Evolutionary conservation across 2,888 invertebrate genomes (phyloP), one percentile per base, ranked within the genome.

Genomic region (Sarcophaga rosellei): DNA sequence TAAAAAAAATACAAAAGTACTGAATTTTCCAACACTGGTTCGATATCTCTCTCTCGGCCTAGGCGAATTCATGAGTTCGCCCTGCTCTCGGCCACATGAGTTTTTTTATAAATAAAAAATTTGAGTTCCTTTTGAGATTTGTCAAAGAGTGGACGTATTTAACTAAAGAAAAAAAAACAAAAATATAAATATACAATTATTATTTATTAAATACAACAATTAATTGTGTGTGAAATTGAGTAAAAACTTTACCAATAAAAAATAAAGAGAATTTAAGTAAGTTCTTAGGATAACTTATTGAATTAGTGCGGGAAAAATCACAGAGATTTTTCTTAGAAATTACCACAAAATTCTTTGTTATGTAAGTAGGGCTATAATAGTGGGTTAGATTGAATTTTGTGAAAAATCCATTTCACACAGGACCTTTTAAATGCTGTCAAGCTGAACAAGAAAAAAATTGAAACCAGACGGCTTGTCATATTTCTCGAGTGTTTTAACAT

Each of bases 51-150:
- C 25, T 25, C 21, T 61, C 20, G n/a, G n/a, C n/a, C n/a, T n/a
- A n/a, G n/a, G n/a, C n/a, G n/a, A n/a, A n/a, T n/a, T n/a, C n/a
- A n/a, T n/a, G n/a, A n/a, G n/a, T n/a, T n/a, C n/a, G n/a, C n/a
- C n/a, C n/a, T n/a, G 10, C 20, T 61, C 10, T 61, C 20, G 23
- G n/a, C 21, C 21, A 63, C 12, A 65, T 44, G 12, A n/a, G 17
- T 45, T 53, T 3, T 63, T 81, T 70, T 59, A 3, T 15, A 20
- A 63, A n/a, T n/a, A n/a, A n/a, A n/a, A n/a, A n/a, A 65, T 12
- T 53, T 62, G 83, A 78, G 83, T 79, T 69, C 69, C 74, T 84
- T 79, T 70, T 75, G 69, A 69, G 79, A 70, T 79, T 84, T 84
- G 79, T 84, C 63, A 20, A 45, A 45, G 68, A 59, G 59, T 65